phyloP scores from a whole-genome alignment of 1,140 invertebrate genomes.

The Cyrtorhinus lividipennis region DNA sequence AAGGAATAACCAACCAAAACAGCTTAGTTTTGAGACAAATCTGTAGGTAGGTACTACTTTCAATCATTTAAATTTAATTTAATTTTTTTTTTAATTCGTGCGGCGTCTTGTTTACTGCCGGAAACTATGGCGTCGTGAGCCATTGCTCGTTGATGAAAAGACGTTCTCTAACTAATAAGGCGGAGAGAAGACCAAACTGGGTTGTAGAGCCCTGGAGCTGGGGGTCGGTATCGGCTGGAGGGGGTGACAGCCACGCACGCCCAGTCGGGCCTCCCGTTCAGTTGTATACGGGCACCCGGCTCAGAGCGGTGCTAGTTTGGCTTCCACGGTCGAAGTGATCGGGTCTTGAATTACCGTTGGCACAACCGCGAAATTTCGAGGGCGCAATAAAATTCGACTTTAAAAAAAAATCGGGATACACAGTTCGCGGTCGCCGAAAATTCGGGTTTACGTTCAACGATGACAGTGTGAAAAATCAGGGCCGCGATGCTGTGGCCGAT shows the following conservation, averaged over 20 bases:
- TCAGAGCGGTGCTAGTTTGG: not conserved
- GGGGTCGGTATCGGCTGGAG: not conserved
- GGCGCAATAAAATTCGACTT: not conserved
- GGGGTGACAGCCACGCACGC: constrained; percentile 19
- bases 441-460: too few relatives aligned
- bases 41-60: too few relatives aligned
- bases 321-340: not conserved
- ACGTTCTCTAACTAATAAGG: not conserved
- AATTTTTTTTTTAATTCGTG: too few relatives aligned
- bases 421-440: not conserved
- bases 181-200: too few relatives aligned
- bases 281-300: constrained; percentile 1
- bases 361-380: too few relatives aligned
- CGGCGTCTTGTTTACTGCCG: too few relatives aligned
- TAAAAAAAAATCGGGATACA: not conserved
- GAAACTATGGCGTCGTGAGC: not conserved
- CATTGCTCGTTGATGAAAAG: constrained; percentile 3
- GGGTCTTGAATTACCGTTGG: not conserved
- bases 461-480: too few relatives aligned
- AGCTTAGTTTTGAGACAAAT: too few relatives aligned
- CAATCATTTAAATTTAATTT: too few relatives aligned
- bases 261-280: constrained; percentile 2
- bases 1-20: too few relatives aligned
- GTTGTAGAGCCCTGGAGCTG: not conserved
- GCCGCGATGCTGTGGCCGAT: not conserved